Conservation (phyloP, 2,888 invertebrate genomes). For the Lithodes maja region DNA sequence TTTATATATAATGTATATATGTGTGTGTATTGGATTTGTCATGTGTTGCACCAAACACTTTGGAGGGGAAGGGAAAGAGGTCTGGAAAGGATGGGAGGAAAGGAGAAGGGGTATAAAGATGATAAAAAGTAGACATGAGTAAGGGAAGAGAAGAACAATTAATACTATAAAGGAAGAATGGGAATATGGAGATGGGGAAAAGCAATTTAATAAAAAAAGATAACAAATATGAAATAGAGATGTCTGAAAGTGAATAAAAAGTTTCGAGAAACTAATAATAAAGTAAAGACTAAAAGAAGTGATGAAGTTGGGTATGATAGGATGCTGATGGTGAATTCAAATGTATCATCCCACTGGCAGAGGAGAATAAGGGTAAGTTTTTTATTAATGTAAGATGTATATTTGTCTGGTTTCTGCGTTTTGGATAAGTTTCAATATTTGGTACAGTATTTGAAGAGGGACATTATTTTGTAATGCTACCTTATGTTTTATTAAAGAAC, state of each 20-base stretch:
- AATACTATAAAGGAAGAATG: background rate
- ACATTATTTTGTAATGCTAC: background rate
- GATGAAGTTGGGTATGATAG: too few relatives aligned
- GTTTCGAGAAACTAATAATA: background rate
- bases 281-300: too few relatives aligned
- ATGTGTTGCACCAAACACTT: too few relatives aligned
- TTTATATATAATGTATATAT: too few relatives aligned
- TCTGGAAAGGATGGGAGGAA: too few relatives aligned
- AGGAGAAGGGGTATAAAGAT: too few relatives aligned
- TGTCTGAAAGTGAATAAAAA: background rate
- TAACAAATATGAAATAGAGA: background rate
- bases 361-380: slow-evolving; percentile 45
- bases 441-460: background rate
- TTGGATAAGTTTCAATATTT: background rate
- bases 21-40: too few relatives aligned
- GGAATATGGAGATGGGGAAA: background rate
- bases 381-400: background rate
- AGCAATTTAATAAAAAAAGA: background rate
- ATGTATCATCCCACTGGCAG: background rate
- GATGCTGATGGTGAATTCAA: background rate
- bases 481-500: too few relatives aligned
- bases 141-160: background rate
- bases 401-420: slow-evolving; percentile 33
- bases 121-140: too few relatives aligned
- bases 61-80: too few relatives aligned